phyloP scores from a whole-genome alignment of 2,888 invertebrate genomes.

The Spatulosminthurus flaviceps region DNA sequence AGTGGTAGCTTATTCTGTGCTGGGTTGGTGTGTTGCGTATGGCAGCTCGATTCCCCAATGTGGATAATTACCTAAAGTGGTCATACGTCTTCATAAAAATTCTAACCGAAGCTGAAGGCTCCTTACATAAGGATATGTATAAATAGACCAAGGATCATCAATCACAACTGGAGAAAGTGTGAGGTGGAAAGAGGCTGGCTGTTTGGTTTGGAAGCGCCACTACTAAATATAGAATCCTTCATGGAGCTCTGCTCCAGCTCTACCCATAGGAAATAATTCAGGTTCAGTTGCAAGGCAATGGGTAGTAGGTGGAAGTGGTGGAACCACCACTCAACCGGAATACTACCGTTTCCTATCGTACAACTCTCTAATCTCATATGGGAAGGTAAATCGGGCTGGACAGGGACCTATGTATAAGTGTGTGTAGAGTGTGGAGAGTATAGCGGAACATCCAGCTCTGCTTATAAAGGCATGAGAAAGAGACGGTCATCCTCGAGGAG shows the following conservation, averaged over 20 bases:
- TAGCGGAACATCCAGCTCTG: not conserved
- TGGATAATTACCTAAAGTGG: constrained; percentile 44
- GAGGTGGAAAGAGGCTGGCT: constrained; percentile 27
- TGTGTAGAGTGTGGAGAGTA: not conserved
- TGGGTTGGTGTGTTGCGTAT: constrained; percentile 26
- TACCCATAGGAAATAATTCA: not conserved
- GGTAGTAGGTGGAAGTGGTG: not conserved
- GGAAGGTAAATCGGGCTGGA: constrained; percentile 35
- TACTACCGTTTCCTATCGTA: not conserved
- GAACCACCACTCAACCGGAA: constrained; percentile 3
- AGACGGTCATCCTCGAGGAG: too few relatives aligned
- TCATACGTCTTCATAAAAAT: constrained; percentile 43
- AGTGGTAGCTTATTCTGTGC: not conserved
- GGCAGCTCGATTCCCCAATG: constrained; percentile 32
- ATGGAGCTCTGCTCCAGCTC: not conserved
- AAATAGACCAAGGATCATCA: constrained; percentile 16
- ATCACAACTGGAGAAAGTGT: constrained; percentile 25
- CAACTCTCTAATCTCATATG: constrained; percentile 20
- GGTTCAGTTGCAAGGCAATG: not conserved
- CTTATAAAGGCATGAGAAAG: too few relatives aligned
- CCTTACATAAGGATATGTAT: not conserved
- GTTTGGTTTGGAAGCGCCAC: not conserved
- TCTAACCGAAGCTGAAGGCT: constrained; percentile 16
- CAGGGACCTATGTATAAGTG: constrained; percentile 41
- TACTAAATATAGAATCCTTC: constrained; percentile 1